These are phyloP conservation scores for Rosalia funebris DNA, from an alignment of 2,888 invertebrate genomes.

Conservation along the genomic window DNA sequence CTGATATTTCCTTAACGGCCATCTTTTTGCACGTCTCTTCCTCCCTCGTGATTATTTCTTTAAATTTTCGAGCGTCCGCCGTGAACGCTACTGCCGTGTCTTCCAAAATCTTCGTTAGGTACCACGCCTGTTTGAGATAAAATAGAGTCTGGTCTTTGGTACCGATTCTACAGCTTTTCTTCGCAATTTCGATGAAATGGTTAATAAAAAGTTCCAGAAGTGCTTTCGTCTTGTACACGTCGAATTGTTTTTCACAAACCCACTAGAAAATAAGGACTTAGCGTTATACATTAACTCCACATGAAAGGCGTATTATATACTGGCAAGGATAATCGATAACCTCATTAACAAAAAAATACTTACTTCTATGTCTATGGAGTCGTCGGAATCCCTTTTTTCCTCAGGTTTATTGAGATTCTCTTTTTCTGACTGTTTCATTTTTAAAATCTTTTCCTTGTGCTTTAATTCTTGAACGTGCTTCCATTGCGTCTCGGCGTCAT, in stretches of 20 bases:
- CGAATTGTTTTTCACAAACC: slow-evolving; percentile 63
- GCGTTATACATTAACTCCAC: too few relatives aligned
- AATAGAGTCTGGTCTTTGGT: slow-evolving; percentile 72
- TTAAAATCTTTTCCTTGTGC: slow-evolving; percentile 33
- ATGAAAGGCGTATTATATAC: too few relatives aligned
- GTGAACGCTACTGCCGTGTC: slow-evolving; percentile 68
- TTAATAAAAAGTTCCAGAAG: slow-evolving; percentile 77
- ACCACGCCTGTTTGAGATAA: slow-evolving; percentile 77
- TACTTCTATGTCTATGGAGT: slow-evolving; percentile 70
- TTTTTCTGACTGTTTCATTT: slow-evolving; percentile 19
- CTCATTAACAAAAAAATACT: too few relatives aligned
- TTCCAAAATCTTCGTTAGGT: slow-evolving; percentile 72
- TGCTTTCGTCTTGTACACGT: slow-evolving; percentile 69
- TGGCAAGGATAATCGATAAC: too few relatives aligned
- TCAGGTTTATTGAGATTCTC: slow-evolving; percentile 40
- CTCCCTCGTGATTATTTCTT: slow-evolving; percentile 34
- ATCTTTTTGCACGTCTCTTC: slow-evolving; percentile 35
- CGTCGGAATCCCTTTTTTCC: slow-evolving; percentile 44
- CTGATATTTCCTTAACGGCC: slow-evolving; percentile 23
- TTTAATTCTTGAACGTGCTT: slow-evolving; percentile 39
- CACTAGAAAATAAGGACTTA: slow-evolving; percentile 32
- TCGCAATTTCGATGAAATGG: slow-evolving; percentile 78
- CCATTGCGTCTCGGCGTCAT: slow-evolving; percentile 41
- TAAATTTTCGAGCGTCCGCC: slow-evolving; percentile 54
- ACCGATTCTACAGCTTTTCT: slow-evolving; percentile 71